These are phyloP conservation scores for Marronus borbonicus DNA, from an alignment of 2,888 invertebrate genomes.

Conservation along the genomic window DNA sequence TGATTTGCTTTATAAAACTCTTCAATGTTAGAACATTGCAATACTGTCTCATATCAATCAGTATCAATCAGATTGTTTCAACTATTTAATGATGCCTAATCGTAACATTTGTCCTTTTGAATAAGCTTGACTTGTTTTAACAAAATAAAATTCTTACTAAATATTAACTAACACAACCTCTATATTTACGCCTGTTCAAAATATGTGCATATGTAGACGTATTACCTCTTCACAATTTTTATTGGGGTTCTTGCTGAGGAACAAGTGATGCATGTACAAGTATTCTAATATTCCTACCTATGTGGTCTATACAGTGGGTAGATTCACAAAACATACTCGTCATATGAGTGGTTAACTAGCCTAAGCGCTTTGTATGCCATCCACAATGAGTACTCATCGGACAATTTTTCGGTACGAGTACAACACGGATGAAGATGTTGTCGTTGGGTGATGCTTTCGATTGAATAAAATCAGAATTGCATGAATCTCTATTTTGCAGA, in stretches of 20 bases:
- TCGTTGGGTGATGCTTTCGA: constrained; percentile 29
- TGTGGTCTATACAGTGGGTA: constrained; percentile 63
- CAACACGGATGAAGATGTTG: constrained; percentile 36
- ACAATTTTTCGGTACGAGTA: constrained; percentile 39
- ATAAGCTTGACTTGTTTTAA: too few species aligned
- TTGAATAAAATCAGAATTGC: constrained; percentile 49
- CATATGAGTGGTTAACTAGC: constrained; percentile 60
- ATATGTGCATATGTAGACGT: constrained; percentile 37
- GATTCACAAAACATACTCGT: constrained; percentile 59
- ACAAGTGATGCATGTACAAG: constrained; percentile 63
- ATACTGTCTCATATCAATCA: too few species aligned
- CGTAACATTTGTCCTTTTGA: too few species aligned
- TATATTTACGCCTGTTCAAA: constrained; percentile 27
- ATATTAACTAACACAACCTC: neutral
- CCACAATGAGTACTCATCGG: constrained; percentile 43
- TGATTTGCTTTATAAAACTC: too few species aligned
- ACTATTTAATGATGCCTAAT: too few species aligned
- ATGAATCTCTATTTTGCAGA: constrained; percentile 39
- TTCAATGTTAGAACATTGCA: too few species aligned
- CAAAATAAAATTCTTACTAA: too few species aligned
- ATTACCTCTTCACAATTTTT: constrained; percentile 41
- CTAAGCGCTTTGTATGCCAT: constrained; percentile 51
- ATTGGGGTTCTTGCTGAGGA: constrained; percentile 48
- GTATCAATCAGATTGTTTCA: too few species aligned
- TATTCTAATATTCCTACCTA: constrained; percentile 67